Percentiles rank a stretch among this genome's conserved stretches.
phyloP scores from a whole-genome alignment of 2,797 vertebrate genomes.

The Pangasius djambal region DNA sequence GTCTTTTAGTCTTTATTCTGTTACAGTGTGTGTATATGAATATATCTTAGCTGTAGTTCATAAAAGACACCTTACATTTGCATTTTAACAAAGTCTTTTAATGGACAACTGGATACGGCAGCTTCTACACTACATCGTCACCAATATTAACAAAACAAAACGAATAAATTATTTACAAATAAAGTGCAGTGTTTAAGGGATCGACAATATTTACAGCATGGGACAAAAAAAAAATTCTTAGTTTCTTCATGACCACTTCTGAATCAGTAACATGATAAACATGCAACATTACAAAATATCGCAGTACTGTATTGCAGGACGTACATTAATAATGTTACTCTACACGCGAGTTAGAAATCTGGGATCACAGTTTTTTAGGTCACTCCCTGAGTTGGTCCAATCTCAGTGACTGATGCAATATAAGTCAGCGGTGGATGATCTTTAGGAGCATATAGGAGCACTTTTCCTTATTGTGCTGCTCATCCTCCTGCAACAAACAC shows the following conservation, averaged over 20 bases:
- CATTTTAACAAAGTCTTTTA: constrained; percentile 27
- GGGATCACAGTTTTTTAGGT: constrained; percentile 45
- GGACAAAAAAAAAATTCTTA: neutral
- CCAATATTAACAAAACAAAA: constrained; percentile 6
- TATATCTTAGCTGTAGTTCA: neutral
- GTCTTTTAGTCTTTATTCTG: neutral
- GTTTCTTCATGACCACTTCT: neutral
- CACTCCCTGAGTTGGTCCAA: constrained; percentile 33
- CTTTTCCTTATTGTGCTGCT: neutral
- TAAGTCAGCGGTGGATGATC: neutral
- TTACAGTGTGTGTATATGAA: neutral
- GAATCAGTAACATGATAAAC: neutral
- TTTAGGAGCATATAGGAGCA: constrained; percentile 9
- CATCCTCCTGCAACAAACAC: neutral
- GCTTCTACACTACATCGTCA: neutral
- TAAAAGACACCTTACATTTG: neutral
- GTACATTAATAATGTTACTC: neutral
- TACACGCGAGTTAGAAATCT: neutral
- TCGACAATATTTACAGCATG: constrained; percentile 39
- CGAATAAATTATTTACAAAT: constrained; percentile 43
- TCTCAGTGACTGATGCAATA: neutral
- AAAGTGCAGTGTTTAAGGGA: constrained; percentile 54
- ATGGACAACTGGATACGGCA: constrained; percentile 25
- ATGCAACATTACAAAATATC: neutral
- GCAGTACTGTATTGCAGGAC: neutral